Evolutionary conservation across 2,888 invertebrate species (phyloP), one percentile per base, ranked within the genome.

Genomic region (Aphidius colemani): DNA sequence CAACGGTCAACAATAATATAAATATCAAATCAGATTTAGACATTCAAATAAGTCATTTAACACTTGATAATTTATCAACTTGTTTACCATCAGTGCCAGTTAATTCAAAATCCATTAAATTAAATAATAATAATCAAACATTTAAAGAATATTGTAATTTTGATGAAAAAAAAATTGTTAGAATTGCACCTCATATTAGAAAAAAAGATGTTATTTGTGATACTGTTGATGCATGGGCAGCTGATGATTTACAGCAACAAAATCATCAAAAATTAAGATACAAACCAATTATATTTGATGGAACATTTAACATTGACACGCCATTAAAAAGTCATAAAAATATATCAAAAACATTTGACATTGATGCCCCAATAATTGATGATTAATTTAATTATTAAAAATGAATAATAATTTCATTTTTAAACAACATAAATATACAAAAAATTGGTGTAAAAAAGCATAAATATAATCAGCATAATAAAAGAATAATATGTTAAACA

Each of bases 301-400:
- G 94, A 60, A 95, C 94, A 4, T 95, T 88, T 85, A 94, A 94
- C 6, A 94, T 95, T 70, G 94, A 94, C 79, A 86, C 87, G 75
- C 93, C 93, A 3, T 72, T 82, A 64, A 67, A 41, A 79, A 82
- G 44, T 72, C 63, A 69, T 30, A 71, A 72, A 66, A 68, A 65
- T 58, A 72, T 75, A 50, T 72, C 76, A 9, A 79, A 80, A 71
- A 84, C 86, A 3, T 87, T 83, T 74, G 84, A 86, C 71, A 87
- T 88, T 69, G 88, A 88, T 78, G 84, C 83, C 69, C 88, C 87
- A 8, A 39, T 65, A 30, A 30, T 30, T 30, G 3, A 30, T 30
- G 30, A 4, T 30, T 30, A 30, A 30, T 30, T 5, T 30, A 30
- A 3, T 30, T 30, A 5, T 30, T 5, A 30, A 5, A 30, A 30